Percentiles rank a stretch among this genome's conserved stretches.
These are phyloP conservation scores for Abrostola triplasia DNA, from an alignment of 2,888 invertebrate species.

Conservation along the genomic window DNA sequence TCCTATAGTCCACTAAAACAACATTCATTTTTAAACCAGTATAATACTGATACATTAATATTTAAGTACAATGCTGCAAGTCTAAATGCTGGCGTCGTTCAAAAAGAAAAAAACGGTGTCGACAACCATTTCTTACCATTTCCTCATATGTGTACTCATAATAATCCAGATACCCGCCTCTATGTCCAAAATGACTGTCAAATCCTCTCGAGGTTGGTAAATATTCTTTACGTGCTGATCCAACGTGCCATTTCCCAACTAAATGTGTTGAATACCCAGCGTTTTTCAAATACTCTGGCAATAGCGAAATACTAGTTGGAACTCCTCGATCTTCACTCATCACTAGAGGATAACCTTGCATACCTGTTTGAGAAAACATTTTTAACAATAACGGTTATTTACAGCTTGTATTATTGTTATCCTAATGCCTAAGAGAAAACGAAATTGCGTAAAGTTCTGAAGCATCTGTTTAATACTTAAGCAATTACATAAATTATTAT, in stretches of 20 bases:
- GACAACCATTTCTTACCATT: constrained; percentile 62
- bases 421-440: too few relatives aligned
- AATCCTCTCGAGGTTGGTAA: constrained; percentile 93
- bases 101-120: neutral
- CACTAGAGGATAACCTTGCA: constrained; percentile 82
- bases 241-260: constrained; percentile 95
- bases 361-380: constrained; percentile 64
- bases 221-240: constrained; percentile 84
- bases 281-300: constrained; percentile 90
- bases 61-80: too few relatives aligned
- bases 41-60: too few relatives aligned
- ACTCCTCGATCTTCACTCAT: constrained; percentile 81
- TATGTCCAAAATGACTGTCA: constrained; percentile 95
- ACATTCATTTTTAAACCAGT: too few relatives aligned
- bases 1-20: constrained; percentile 26
- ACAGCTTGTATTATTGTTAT: neutral
- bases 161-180: constrained; percentile 94
- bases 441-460: too few relatives aligned
- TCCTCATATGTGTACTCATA: constrained; percentile 87
- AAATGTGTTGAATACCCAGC: constrained; percentile 93
- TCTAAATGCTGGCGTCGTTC: neutral
- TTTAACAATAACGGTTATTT: neutral
- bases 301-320: constrained; percentile 82
- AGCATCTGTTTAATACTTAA: too few relatives aligned
- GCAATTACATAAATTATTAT: too few relatives aligned